phyloP scores from a whole-genome alignment of 2,888 invertebrate genomes.

The Cryptus armator region DNA sequence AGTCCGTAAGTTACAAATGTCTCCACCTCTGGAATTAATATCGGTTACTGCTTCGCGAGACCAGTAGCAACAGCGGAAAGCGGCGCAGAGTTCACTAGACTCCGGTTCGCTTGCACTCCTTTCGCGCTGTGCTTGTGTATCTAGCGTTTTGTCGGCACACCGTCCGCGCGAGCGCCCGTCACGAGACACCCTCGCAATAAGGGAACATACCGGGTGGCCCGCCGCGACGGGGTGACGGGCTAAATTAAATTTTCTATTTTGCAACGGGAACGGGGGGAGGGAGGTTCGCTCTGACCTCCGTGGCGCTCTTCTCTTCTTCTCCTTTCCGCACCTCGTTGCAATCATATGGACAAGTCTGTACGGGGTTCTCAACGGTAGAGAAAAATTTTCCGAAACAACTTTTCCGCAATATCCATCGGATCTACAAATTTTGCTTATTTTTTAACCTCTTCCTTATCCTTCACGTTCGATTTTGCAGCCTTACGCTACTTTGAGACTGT shows the following conservation, averaged over 20 bases:
- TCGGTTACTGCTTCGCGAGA: slow-evolving; percentile 58
- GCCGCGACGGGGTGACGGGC: slow-evolving; percentile 73
- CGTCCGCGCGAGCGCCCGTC: slow-evolving; percentile 50
- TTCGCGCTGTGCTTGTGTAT: slow-evolving; percentile 49
- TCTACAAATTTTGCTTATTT: not conserved
- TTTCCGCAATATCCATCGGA: no score
- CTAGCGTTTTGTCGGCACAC: slow-evolving; percentile 53
- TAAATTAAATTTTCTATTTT: slow-evolving; percentile 82
- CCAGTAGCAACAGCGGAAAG: slow-evolving; percentile 25
- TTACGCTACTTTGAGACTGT: not conserved
- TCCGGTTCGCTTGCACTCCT: slow-evolving; percentile 31
- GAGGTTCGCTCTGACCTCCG: slow-evolving; percentile 74
- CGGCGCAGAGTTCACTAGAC: slow-evolving; percentile 25
- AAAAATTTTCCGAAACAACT: not conserved
- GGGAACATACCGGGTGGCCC: slow-evolving; percentile 69
- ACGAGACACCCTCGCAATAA: slow-evolving; percentile 73
- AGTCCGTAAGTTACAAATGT: slow-evolving; percentile 12
- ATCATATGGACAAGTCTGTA: slow-evolving; percentile 74
- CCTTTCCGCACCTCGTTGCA: slow-evolving; percentile 70
- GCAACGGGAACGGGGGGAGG: slow-evolving; percentile 67
- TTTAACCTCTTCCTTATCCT: not conserved
- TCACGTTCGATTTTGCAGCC: not conserved
- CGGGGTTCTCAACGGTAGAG: slow-evolving; percentile 74
- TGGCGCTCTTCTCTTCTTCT: slow-evolving; percentile 44
- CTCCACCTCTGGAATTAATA: slow-evolving; percentile 72